phyloP scores from a whole-genome alignment of 2,797 vertebrate species.

The Sebastes kiyomatsui region DNA sequence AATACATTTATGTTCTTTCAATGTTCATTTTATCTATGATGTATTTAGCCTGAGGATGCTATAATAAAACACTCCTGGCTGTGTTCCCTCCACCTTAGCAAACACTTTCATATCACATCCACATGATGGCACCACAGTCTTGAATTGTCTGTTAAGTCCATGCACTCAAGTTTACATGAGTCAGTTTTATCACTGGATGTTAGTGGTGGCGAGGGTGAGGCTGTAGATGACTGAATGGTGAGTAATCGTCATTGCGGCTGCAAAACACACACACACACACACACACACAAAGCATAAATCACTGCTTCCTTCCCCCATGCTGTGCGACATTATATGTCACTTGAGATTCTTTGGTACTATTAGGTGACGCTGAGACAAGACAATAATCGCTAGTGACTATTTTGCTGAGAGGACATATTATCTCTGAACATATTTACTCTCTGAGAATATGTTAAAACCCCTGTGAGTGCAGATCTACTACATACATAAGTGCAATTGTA shows the following conservation, averaged over 20 bases:
- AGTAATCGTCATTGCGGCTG: conserved; percentile 31
- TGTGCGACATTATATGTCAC: not conserved
- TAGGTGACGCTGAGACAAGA: not conserved
- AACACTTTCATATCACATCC: not conserved
- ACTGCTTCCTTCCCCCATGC: conserved; percentile 17
- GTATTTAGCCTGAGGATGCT: not conserved
- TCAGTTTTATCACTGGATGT: not conserved
- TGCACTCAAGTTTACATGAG: not conserved
- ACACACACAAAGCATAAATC: not conserved
- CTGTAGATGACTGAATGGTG: conserved; percentile 31
- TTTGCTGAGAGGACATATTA: not conserved
- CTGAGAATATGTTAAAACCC: not conserved
- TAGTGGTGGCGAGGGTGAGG: conserved; percentile 13
- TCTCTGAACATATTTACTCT: not conserved
- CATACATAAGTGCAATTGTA: not conserved
- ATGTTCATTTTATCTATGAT: not conserved
- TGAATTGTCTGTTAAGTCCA: not conserved
- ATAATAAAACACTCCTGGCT: not conserved
- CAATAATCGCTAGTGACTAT: not conserved
- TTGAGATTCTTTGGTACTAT: not conserved
- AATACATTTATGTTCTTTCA: not conserved
- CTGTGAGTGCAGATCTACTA: not conserved
- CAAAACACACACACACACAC: not conserved
- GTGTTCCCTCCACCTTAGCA: not conserved
- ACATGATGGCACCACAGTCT: conserved; percentile 41